Evolutionary conservation across 2,113 vertebrate species (phyloP), one percentile per base, ranked within the genome.

Genomic region (Scolopax mira): DNA sequence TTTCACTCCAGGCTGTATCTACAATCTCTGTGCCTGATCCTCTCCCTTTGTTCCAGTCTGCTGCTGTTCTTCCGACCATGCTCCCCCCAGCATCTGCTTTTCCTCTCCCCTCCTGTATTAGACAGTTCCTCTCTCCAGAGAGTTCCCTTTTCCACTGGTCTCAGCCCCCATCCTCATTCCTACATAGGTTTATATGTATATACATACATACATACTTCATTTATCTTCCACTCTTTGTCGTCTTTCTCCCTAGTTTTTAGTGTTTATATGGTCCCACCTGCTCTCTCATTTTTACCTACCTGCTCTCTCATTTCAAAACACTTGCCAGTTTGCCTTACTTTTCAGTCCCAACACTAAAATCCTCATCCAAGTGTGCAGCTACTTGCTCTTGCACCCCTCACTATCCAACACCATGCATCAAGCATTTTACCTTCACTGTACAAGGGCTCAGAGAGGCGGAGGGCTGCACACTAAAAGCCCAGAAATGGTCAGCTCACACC

Each of bases 191-290:
- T 3, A 10, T 21, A 28, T 28, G 51, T 52, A 52, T 52, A 28
- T 52, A 52, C 49, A 27, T 7, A 28, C 16, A 28, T 30, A 17
- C 28, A 30, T 30, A 30, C 51, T 52, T 52, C 27, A 25, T 18
- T 64, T 65, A 57, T 41, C 33, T 73, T 57, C 39, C 13, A 54
- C 3, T 11, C 28, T 39, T 61, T 48, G 13, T 18, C 2, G 1
- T n/a, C 44, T 18, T 75, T 71, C 44, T 70, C 12, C 5, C 33
- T 52, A 42, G 27, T 3, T 82, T 70, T 51, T 13, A 46, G 11
- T 11, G 10, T 16, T 71, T 51, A 39, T 1, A 5, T 28, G 27
- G 42, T 8, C 25, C 5, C 0, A 41, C n/a, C n/a, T n/a, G n/a
- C n/a, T n/a, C n/a, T n/a, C n/a, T n/a, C n/a, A 2, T 60, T 64